Conservation (phyloP, 2,797 vertebrate species). For the Phrynocephalus guinanensis region DNA sequence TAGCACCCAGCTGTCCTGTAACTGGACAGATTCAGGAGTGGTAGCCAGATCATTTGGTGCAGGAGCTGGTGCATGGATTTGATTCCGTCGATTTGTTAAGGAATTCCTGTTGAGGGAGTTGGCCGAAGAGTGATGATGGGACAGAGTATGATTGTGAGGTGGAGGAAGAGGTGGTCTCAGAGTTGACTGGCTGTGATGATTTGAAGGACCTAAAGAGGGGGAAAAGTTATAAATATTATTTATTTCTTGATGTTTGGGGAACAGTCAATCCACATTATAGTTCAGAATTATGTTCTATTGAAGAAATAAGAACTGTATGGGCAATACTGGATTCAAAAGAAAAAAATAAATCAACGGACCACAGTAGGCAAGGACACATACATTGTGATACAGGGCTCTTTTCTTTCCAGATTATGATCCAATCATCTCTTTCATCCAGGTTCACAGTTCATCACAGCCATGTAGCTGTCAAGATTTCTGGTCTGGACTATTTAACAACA, state of each 20-base stretch:
- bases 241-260: background rate
- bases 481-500: no score
- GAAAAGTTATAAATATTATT: conserved; percentile 39
- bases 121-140: conserved; percentile 93
- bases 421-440: background rate
- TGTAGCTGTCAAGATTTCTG: no score
- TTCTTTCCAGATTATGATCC: background rate
- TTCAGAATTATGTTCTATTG: fast-evolving
- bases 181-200: conserved; percentile 96
- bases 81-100: conserved; percentile 91
- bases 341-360: background rate
- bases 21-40: conserved; percentile 94
- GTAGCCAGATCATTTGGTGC: conserved; percentile 93
- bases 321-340: background rate
- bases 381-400: background rate
- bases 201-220: conserved; percentile 86
- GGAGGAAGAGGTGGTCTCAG: conserved; percentile 94
- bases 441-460: background rate
- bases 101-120: conserved; percentile 99
- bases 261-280: background rate
- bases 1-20: conserved; percentile 90
- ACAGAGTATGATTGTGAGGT: conserved; percentile 95
- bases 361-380: no score
- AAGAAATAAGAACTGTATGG: background rate
- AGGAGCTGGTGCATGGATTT: conserved; percentile 88